Evolutionary conservation across 2,797 vertebrate species (phyloP), one percentile per base, ranked within the genome.

Genomic region (Pseudopleuronectes americanus): DNA sequence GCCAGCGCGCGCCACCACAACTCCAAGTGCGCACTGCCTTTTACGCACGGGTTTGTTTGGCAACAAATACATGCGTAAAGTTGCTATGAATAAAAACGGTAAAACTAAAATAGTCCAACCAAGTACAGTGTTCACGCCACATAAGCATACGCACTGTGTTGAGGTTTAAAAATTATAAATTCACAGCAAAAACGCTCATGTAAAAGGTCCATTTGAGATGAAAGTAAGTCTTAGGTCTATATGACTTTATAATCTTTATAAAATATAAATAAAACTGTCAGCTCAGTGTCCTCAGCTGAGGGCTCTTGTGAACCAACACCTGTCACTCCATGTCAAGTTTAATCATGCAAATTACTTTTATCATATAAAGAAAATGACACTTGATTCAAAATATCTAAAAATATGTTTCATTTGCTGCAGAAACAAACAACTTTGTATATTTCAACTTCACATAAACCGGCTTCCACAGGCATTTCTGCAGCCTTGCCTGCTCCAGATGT

Each of bases 401-500:
- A 43, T 48, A 3, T 0, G 6, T n/a, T 48, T n/a, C 6, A n/a
- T 48, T n/a, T 8, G 45, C 45, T 6, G n/a, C 26, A 31, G 19
- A 28, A 24, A 52, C 24, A 3, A 9, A 31, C 28, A 8, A 8
- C 17, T 52, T 47, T 49, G 67, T 48, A 41, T 26, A 62, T 71
- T 71, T 68, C 66, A 47, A n/a, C 36, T 65, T 33, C 64, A 76
- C 36, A 68, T 73, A 19, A 79, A 53, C n/a, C 59, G 48, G 48
- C 14, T 62, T 36, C 21, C 57, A 49, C 13, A 57, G 65, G 33
- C 63, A 33, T 69, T 47, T 71, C 48, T 59, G 55, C 59, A 57
- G 68, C 3, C 10, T n/a, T 9, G 41, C 9, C 51, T 58, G 17
- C 22, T 51, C 74, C 84, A 90, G 74, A 90, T 89, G 81, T 85